These are phyloP conservation scores for Pyrochroa serraticornis DNA, from an alignment of 2,888 invertebrate species.

Conservation along the genomic window DNA sequence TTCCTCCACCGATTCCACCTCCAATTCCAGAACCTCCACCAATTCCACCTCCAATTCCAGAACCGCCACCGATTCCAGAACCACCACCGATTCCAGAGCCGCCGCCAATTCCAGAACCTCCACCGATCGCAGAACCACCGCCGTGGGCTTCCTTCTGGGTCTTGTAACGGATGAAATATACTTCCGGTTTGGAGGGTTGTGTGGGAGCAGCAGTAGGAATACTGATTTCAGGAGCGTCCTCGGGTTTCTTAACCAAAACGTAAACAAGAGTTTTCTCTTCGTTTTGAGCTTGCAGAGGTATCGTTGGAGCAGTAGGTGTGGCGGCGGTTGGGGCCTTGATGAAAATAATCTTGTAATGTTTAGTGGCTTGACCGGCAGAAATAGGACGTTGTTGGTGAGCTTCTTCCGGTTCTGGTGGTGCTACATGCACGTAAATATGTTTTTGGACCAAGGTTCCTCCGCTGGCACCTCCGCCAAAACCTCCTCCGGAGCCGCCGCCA, in stretches of 20 bases:
- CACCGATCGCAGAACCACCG: slow-evolving; percentile 46
- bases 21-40: slow-evolving; percentile 31
- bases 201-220: slow-evolving; percentile 80
- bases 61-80: too few relatives aligned
- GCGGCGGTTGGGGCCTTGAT: slow-evolving; percentile 70
- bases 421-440: slow-evolving; percentile 89
- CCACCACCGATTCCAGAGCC: slow-evolving; percentile 34
- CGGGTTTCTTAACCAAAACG: slow-evolving; percentile 87
- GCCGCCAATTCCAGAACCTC: slow-evolving; percentile 42
- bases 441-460: slow-evolving; percentile 75
- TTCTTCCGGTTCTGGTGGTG: slow-evolving; percentile 82
- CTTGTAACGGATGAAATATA: slow-evolving; percentile 87
- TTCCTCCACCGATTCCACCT: slow-evolving; percentile 33
- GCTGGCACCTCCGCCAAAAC: slow-evolving; percentile 31
- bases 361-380: slow-evolving; percentile 71
- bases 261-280: slow-evolving; percentile 89
- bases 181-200: slow-evolving; percentile 86
- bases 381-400: slow-evolving; percentile 68
- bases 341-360: slow-evolving; percentile 91
- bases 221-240: slow-evolving; percentile 80
- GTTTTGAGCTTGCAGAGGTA: slow-evolving; percentile 79
- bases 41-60: slow-evolving; percentile 1
- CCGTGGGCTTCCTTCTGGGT: slow-evolving; percentile 65
- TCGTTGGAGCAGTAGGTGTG: slow-evolving; percentile 76
- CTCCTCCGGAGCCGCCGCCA: slow-evolving; percentile 49